Base-by-base conservation (phyloP, 2,113 vertebrate species). In the Mus pahari region DNA sequence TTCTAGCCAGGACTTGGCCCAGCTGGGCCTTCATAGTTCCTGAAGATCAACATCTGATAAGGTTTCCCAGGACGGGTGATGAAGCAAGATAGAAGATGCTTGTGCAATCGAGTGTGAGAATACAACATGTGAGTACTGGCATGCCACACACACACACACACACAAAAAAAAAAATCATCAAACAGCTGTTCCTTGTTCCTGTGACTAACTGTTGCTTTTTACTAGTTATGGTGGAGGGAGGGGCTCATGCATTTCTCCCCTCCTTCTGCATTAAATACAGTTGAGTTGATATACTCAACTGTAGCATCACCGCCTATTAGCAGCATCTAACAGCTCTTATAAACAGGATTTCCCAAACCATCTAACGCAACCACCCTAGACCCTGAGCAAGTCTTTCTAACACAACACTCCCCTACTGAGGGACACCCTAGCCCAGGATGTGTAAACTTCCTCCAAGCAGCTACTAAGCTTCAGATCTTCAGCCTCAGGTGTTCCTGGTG, bases 371-470 rank as follows among this genome's bases (percentile, higher is more conserved):
- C 62, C 10, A 24, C 20, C 16, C 75, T 24, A 68, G 33, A 45
- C 31, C 45, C 36, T 58, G 9, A 75, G 24, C 14, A 7, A 22
- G 6, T 48, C 48, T 22, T 81, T 28, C 66, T 74, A 36, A 33
- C 48, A 7, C 60, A 36, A 26, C 39, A 13, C 10, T 36, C 2
- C 42, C 36, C 36, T 20, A 1, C 68, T 17, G 53, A 79, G 45
- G 11, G 7, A 5, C 16, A 3, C 33, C 60, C 39, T 45, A 17
- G 0, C 64, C 89, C 33, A 31, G 0, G 10, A 3, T n/a, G 3
- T 9, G 7, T 5, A 6, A 53, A n/a, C 50, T 64, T 36, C 50
- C 16, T 31, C 50, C 58, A 11, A 3, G 16, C 3, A n/a, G 45
- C n/a, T 24, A 42, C 75, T 58, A 86, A 74, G 11, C 45, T 28